Base-by-base conservation (phyloP, 1,140 invertebrate species). In the Halotydeus destructor region DNA sequence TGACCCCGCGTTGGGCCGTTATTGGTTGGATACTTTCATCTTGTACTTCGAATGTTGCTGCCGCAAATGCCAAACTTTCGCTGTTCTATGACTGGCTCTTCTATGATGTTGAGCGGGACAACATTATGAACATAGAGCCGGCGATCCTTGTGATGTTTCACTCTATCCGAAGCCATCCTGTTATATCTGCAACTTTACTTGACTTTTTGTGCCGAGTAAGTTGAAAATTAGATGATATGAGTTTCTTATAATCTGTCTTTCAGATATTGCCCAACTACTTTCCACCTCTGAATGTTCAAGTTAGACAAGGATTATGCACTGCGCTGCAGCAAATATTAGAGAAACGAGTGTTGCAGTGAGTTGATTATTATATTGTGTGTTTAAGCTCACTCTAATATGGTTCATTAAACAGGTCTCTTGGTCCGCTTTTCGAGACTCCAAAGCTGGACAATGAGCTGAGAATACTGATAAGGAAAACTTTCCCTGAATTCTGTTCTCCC, bases 101-200 rank as follows among this genome's bases (percentile, higher is more conserved):
- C 58, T 96, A 84, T 61, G 86, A 96, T 56, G 72, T 80, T 23
- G 77, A 83, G 40, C 84, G 83, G 60, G 89, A 96, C 60, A 96
- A 89, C 57, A 97, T 97, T 47, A 97, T 96, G 89, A 93, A 94
- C 59, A 91, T 96, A 54, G 89, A 96, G 62, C 89, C 89, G n/a
- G 88, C 84, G 8, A 93, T 96, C 57, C 67, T 97, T 43, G 85
- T 96, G 1, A 97, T 96, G 86, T 82, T 86, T 59, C 81, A 94
- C 67, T 93, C 85, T 27, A 84, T 96, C 69, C 71, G 82, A 57
- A 83, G 82, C 52, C 88, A 96, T 69, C 84, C 88, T 31, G 78
- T 78, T 30, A 85, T 94, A 44, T 93, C 86, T 51, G 84, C 82
- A 35, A 89, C 84, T 9, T 65, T 96, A 36, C 62, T 96, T 46